Evolutionary conservation across 64 coral and sea anemone species (phyloP), one percentile per base, ranked within the genome.

Genomic region (Stichodactyla mertensii): DNA sequence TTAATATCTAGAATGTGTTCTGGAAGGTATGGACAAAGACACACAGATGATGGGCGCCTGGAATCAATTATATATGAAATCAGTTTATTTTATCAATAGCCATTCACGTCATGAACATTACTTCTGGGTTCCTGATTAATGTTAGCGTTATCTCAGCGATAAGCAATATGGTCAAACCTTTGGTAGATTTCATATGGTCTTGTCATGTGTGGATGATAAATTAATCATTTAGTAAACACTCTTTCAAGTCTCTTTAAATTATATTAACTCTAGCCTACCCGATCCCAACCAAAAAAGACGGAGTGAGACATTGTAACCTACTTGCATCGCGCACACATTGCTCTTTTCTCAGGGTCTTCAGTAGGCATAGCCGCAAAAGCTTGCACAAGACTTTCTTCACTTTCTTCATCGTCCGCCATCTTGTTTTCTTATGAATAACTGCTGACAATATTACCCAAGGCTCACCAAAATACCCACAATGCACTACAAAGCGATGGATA

Each of bases 21-120:
- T 77, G 97, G 93, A 14, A 99, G 69, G 62, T 93, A 77, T 53
- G 61, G 52, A 84, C 97, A 99, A 60, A 99, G 61, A 82, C 97
- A 99, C 12, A 94, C 95, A n/a, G 93, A 80, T 28, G 52, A 70
- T 77, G 95, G 95, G 84, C 95, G 90, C 83, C 95, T 98, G 52
- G 12, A 81, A 78, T 86, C 13, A 87, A 51, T 74, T 11, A 36
- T 45, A 45, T 4, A 3, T 2, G 36, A 45, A 45, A 45, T 45
- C 36, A 45, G 36, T 45, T 45, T 45, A 45, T 45, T 45, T 45
- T 45, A 45, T 45, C 36, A 45, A 45, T 45, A 45, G 36, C 36
- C 36, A 45, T 45, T 45, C 36, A 45, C 36, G 36, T 45, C 36
- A 45, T 45, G 3, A 45, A 45, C 36, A 45, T 45, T 45, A 45